Evolutionary conservation across 2,113 vertebrate species (phyloP).

Genomic region (Corythornis madagascariensis): DNA sequence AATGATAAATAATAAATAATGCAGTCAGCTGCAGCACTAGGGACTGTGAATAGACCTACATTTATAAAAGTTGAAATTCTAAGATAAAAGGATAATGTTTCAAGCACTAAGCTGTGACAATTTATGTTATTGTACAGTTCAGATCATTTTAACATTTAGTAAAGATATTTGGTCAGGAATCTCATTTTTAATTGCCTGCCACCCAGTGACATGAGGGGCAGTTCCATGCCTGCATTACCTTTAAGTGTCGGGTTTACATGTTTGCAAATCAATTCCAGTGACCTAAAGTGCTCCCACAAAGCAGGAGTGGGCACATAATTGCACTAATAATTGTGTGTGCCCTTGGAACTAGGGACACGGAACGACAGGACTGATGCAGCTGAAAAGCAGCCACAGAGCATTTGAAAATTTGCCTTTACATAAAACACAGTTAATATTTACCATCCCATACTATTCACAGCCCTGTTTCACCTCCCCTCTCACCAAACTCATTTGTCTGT

Average conservation of each 20-base stretch:
- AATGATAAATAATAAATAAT: conserved; percentile 73
- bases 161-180: neutral
- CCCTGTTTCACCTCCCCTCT: neutral
- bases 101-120: neutral
- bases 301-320: neutral
- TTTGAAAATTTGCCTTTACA: neutral
- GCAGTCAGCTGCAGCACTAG: conserved; percentile 34
- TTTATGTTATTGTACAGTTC: neutral
- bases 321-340: neutral
- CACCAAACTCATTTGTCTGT: neutral
- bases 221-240: neutral
- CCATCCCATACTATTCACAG: neutral
- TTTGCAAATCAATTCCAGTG: neutral
- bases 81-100: neutral
- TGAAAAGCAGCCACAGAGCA: neutral
- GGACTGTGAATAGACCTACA: conserved; percentile 30
- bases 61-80: conserved; percentile 36
- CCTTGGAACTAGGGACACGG: neutral
- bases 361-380: neutral
- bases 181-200: neutral
- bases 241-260: rapidly evolving
- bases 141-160: neutral
- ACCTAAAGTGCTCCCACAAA: neutral
- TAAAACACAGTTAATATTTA: neutral
- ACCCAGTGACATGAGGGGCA: neutral